Percentiles rank a stretch among this genome's conserved stretches.
phyloP scores from a whole-genome alignment of 2,797 vertebrate species.

The Rhinella marina region DNA sequence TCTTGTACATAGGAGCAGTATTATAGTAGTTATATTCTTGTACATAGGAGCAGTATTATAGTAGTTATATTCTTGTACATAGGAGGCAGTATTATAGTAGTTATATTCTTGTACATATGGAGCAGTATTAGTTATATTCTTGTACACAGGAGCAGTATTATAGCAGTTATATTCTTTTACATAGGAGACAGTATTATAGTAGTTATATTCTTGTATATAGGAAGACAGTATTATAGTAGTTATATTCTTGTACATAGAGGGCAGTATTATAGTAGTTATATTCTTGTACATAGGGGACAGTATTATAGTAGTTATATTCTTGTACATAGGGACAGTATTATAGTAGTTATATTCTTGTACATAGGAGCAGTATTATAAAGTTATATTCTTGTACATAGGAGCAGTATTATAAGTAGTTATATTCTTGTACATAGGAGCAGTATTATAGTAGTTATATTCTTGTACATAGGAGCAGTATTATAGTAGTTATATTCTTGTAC shows the following conservation, averaged over 20 bases:
- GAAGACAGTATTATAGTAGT: no score
- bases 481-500: constrained; percentile 6
- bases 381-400: no score
- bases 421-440: not conserved
- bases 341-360: not conserved
- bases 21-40: not conserved
- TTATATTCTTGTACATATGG: no score
- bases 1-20: not conserved
- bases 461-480: not conserved
- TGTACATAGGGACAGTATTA: no score
- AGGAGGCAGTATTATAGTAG: not conserved
- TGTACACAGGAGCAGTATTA: no score
- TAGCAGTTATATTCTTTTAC: no score
- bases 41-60: not conserved
- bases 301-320: no score
- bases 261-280: not conserved
- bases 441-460: no score
- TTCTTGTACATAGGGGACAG: not conserved
- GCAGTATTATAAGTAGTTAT: not conserved
- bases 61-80: not conserved
- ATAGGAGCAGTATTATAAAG: not conserved
- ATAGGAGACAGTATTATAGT: no score
- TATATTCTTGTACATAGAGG: no score
- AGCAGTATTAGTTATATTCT: not conserved
- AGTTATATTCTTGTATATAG: no score